Evolutionary conservation across 2,113 vertebrate genomes (phyloP), one percentile per base, ranked within the genome.

Genomic region (Tragelaphus buxtoni): DNA sequence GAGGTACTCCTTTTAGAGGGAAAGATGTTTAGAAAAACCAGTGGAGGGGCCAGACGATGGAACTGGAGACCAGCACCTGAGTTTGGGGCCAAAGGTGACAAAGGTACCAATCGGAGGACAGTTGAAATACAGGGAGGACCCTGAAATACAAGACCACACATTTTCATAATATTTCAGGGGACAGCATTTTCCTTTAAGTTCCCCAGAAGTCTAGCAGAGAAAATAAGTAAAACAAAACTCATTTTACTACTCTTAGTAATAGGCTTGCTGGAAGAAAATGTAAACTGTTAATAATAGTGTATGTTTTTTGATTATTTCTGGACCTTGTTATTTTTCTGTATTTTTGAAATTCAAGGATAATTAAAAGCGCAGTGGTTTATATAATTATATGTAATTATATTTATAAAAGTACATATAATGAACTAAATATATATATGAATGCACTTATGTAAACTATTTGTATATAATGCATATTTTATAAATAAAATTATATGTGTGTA

Each of bases 331-430:
- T 95, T 97, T 91, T 94, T 87, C 39, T 91, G 28, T 89, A 24
- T 79, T 97, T 96, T 69, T 95, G 60, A 93, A 97, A 94, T 86
- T 47, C 42, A 85, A 91, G 20, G 58, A 65, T 97, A 95, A 96
- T 95, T 97, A 95, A 96, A 95, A 91, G 56, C 45, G 39, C 69
- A 97, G 26, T 91, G 63, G 47, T 55, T 96, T 95, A 49, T 92
- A 51, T 96, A 93, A 84, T 81, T 85, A 88, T 10, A 61, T 79
- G 49, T 79, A 96, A 81, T 95, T 97, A 65, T 76, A 81, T 45
- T n/a, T 88, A 49, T 96, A 87, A 89, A 96, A 95, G 61, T 93
- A 47, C 26, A 49, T 47, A 82, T 61, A 58, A 74, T 18, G 39
- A 85, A 82, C 55, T 95, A 76, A 92, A 13, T 94, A 88, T 92